Evolutionary conservation across 2,113 vertebrate genomes (phyloP).

Genomic region (Cryptoleucopteryx plumbea): DNA sequence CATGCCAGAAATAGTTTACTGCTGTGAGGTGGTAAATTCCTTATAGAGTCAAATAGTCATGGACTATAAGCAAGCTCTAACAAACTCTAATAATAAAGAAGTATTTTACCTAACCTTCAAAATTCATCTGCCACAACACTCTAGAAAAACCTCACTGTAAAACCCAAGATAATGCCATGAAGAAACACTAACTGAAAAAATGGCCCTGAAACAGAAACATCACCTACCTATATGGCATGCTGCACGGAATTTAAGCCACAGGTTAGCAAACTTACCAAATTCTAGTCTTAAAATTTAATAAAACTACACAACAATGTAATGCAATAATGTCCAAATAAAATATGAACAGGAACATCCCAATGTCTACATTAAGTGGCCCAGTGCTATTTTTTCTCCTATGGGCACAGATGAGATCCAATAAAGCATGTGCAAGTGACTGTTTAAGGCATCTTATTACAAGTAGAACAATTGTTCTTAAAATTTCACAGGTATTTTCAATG

Average conservation of each 20-base stretch:
- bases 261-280: neutral
- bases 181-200: neutral
- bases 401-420: neutral
- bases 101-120: neutral
- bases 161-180: neutral
- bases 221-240: neutral
- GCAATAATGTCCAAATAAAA: neutral
- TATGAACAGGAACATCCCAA: neutral
- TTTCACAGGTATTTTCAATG: neutral
- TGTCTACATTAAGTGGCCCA: neutral
- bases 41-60: neutral
- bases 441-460: neutral
- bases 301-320: neutral
- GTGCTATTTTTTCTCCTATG: neutral
- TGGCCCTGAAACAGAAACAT: neutral
- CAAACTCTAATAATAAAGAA: neutral
- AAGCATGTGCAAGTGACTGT: neutral
- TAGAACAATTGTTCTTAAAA: neutral
- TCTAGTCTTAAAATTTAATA: neutral
- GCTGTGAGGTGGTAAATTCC: neutral
- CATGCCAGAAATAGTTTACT: neutral
- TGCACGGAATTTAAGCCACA: neutral
- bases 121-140: neutral
- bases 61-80: neutral
- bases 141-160: neutral